These are phyloP conservation scores for Dryobota labecula DNA, from an alignment of 2,888 invertebrate species.

Conservation along the genomic window DNA sequence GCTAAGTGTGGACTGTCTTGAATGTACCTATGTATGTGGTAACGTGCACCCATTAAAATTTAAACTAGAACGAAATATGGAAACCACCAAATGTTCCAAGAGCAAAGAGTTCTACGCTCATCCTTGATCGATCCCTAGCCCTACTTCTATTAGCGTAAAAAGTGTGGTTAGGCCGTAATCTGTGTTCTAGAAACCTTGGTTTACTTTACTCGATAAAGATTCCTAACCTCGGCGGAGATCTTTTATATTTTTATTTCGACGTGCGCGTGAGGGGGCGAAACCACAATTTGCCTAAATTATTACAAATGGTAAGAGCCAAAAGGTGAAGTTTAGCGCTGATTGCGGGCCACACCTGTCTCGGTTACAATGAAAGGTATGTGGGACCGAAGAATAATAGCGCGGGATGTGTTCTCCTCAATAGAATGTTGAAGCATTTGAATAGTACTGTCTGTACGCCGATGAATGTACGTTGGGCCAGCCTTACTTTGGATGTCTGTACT, in stretches of 20 bases:
- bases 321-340: conserved; percentile 48
- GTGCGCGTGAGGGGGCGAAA: conserved; percentile 34
- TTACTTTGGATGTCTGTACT: not conserved
- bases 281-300: conserved; percentile 50
- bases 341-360: conserved; percentile 51
- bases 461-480: not conserved
- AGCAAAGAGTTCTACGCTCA: not conserved
- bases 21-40: not conserved
- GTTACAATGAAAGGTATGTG: conserved; percentile 52
- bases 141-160: too few species aligned
- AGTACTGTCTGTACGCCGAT: conserved; percentile 20
- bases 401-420: conserved; percentile 43
- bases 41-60: too few species aligned
- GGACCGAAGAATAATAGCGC: conserved; percentile 45
- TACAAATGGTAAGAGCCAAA: conserved; percentile 47
- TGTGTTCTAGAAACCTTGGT: conserved; percentile 3
- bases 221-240: not conserved
- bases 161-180: too few species aligned
- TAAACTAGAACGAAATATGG: conserved; percentile 2
- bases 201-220: not conserved
- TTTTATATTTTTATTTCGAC: conserved; percentile 21
- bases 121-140: not conserved
- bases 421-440: conserved; percentile 38
- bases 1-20: not conserved
- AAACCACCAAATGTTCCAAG: not conserved